Conservation (phyloP, 2,797 vertebrate genomes). For the Fundulus diaphanus region DNA sequence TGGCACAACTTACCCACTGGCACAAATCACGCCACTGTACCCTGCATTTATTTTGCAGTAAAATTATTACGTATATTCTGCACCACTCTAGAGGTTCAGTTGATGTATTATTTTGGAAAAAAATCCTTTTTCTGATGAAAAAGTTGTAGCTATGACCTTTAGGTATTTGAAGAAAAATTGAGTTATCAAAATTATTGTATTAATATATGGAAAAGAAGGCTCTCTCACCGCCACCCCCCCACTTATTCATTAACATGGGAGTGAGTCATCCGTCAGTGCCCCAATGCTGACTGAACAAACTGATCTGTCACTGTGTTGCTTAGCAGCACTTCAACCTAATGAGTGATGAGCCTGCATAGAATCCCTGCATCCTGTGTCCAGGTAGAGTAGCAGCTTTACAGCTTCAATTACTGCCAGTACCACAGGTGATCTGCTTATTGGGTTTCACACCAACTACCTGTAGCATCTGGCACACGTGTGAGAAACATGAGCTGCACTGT, state of each 20-base stretch:
- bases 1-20: too few species aligned
- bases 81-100: too few species aligned
- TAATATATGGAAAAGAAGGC: background rate
- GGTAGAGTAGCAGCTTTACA: conserved; percentile 34
- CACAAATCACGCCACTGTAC: too few species aligned
- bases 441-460: conserved; percentile 34
- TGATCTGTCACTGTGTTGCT: conserved; percentile 46
- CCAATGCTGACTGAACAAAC: conserved; percentile 20
- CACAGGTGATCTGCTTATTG: conserved; percentile 11
- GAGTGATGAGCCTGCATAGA: conserved; percentile 33
- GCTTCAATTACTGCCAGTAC: conserved; percentile 31
- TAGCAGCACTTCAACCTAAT: conserved; percentile 41
- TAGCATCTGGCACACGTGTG: conserved; percentile 27
- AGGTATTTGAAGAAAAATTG: too few species aligned
- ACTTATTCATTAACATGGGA: conserved; percentile 18
- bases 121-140: too few species aligned
- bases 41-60: too few species aligned
- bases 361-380: conserved; percentile 18
- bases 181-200: too few species aligned
- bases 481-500: conserved; percentile 9
- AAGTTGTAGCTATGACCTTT: too few species aligned
- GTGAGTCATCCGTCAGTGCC: conserved; percentile 17
- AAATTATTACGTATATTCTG: too few species aligned
- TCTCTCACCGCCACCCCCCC: background rate
- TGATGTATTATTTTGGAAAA: too few species aligned